Evolutionary conservation across 2,888 invertebrate genomes (phyloP).

Genomic region (Mesoligia furuncula): DNA sequence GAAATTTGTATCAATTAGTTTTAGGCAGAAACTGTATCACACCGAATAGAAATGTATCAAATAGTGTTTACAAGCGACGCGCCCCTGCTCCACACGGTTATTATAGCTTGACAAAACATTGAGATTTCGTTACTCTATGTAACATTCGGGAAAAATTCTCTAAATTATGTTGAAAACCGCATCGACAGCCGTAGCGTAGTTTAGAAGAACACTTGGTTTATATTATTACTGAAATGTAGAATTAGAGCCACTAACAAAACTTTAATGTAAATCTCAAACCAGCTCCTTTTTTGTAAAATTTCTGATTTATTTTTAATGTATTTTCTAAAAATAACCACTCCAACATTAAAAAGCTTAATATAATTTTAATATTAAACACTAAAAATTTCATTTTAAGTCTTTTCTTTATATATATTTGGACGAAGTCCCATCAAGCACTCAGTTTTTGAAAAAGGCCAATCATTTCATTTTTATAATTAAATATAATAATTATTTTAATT

Average conservation of each 20-base stretch:
- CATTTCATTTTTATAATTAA: constrained; percentile 66
- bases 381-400: constrained; percentile 88
- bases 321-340: constrained; percentile 62
- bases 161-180: background rate
- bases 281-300: background rate
- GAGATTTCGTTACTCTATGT: background rate
- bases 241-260: background rate
- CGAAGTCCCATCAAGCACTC: constrained; percentile 88
- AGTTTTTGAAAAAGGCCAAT: constrained; percentile 85
- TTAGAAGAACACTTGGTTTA: background rate
- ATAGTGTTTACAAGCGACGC: background rate
- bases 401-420: constrained; percentile 82
- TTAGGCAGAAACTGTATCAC: background rate
- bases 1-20: background rate
- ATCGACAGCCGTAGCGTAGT: background rate
- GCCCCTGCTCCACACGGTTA: background rate
- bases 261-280: background rate
- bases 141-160: background rate
- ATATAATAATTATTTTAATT: constrained; percentile 62
- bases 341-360: constrained; percentile 64
- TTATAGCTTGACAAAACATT: background rate
- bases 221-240: no score
- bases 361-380: constrained; percentile 71
- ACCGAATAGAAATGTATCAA: background rate
- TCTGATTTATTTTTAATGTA: no score